Evolutionary conservation across 2,113 vertebrate genomes (phyloP).

Genomic region (Pantherophis guttatus): DNA sequence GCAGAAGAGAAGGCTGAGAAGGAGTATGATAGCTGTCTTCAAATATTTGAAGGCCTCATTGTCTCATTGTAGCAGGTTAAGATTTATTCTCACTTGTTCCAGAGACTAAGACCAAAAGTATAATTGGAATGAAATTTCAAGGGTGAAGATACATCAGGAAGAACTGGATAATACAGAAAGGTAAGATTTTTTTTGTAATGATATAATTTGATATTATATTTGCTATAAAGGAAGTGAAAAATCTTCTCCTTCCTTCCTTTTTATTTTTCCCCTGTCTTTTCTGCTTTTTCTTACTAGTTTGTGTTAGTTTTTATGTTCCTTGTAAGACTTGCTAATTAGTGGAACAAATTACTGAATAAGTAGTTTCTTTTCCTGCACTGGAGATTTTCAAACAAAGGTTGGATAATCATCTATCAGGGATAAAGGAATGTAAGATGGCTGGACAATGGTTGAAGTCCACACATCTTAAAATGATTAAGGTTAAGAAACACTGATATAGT

Average conservation of each 20-base stretch:
- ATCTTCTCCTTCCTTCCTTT: too few relatives aligned
- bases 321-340: neutral
- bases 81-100: neutral
- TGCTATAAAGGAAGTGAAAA: too few relatives aligned
- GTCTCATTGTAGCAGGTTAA: neutral
- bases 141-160: neutral
- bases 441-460: neutral
- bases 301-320: neutral
- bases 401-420: neutral
- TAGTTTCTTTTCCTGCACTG: neutral
- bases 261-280: neutral
- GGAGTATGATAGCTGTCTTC: neutral
- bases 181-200: too few relatives aligned
- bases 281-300: neutral
- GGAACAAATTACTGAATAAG: neutral
- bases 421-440: neutral
- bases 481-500: neutral
- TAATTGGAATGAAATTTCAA: neutral
- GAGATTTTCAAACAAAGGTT: neutral
- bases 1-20: neutral
- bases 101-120: neutral
- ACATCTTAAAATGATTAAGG: neutral
- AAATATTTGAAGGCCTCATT: neutral
- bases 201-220: too few relatives aligned
- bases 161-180: neutral